Base-by-base conservation (phyloP, 2,113 vertebrate genomes). In the Pardalotus punctatus region DNA sequence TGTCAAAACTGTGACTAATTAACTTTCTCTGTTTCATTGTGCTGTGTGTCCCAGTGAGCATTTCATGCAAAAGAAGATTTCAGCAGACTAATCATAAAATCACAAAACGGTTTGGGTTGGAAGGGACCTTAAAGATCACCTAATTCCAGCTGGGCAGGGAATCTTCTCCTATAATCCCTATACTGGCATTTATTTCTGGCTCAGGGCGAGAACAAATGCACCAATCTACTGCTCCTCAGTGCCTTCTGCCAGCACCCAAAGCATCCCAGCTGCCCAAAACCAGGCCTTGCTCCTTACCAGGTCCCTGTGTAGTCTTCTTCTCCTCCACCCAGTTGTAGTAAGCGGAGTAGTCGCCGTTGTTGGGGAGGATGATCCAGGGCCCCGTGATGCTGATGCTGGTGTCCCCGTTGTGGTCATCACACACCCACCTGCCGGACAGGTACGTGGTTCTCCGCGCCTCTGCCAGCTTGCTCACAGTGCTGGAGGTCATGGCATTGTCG, bases 361-460 rank as follows among this genome's bases (percentile, higher is more conserved):
- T 99, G 3, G 99, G 99, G 45, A 99, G 98, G 31, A 98, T 98
- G 58, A 99, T 99, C 90, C 98, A 98, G 12, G 99, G 98, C 14
- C 99, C 99, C 1, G 99, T 98, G 94, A 99, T 99, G 96, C 99
- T 98, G 93, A 99, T 99, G 98, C 99, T 99, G 93, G 99, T 99
- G 96, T 99, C 99, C 28, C 99, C 99, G 0, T 99, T 99, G 95
- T 99, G 99, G 60, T 99, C 99, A 1, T 99, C 99, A 89, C 99
- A 99, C 97, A 99, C 99, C 99, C 99, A 99, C 84, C 99, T 98
- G 31, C 99, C 99, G 0, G 99, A 99, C 86, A 99, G 98, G 95
- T 99, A 99, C 1, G 99, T 99, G 38, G 99, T 99, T 88, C 99
- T 97, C 15, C 99, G 98, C 11, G 99, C 99, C 82, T 99, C 99